Conservation (phyloP, 2,888 invertebrate species). For the Caenorhabditis plicata region DNA sequence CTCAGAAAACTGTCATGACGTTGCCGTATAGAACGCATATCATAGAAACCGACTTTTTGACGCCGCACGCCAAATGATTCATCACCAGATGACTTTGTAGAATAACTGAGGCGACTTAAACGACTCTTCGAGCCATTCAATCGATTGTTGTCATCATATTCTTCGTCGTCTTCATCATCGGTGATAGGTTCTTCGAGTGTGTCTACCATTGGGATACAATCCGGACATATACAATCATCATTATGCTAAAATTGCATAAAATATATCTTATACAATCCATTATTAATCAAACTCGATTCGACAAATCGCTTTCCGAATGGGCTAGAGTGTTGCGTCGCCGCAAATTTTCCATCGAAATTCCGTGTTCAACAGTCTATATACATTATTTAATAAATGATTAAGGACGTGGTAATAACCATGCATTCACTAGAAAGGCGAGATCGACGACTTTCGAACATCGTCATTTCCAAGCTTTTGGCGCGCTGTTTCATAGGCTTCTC, state of each 20-base stretch:
- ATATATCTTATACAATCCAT: no score
- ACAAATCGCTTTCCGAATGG: conserved; percentile 14
- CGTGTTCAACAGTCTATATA: conserved; percentile 14
- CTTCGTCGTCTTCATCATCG: conserved; percentile 23
- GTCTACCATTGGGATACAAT: conserved; percentile 31
- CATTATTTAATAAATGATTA: background rate
- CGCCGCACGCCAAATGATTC: conserved; percentile 6
- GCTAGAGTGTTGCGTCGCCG: conserved; percentile 17
- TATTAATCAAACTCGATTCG: background rate
- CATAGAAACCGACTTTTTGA: conserved; percentile 15
- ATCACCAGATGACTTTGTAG: conserved; percentile 20
- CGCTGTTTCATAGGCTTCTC: conserved; percentile 3
- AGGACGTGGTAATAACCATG: background rate
- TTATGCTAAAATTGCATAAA: conserved; percentile 17
- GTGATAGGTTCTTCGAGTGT: conserved; percentile 26
- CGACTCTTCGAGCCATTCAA: conserved; percentile 6
- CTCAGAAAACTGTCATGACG: conserved; percentile 26
- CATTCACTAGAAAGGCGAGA: conserved; percentile 16
- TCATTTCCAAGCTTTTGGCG: background rate
- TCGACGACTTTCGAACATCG: conserved; percentile 12
- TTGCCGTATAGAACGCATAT: conserved; percentile 23
- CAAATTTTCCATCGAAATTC: conserved; percentile 32
- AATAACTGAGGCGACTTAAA: conserved; percentile 5
- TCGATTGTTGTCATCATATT: conserved; percentile 8
- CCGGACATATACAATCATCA: conserved; percentile 26